phyloP scores from a whole-genome alignment of 2,888 invertebrate species.

The Lomographa bimaculata region DNA sequence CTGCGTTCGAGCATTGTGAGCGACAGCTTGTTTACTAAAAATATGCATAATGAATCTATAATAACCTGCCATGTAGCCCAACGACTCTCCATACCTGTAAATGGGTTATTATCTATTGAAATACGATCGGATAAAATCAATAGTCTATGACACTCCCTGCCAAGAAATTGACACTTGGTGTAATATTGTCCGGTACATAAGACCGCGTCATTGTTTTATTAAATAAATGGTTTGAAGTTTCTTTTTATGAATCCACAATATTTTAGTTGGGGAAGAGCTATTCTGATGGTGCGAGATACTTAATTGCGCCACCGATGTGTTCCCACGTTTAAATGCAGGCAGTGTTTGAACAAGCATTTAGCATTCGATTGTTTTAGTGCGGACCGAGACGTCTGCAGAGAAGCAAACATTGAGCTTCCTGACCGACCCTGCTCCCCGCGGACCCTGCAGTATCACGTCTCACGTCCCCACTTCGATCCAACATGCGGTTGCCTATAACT shows the following conservation, averaged over 20 bases:
- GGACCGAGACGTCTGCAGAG: slow-evolving; percentile 72
- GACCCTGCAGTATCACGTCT: slow-evolving; percentile 21
- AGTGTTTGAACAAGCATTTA: slow-evolving; percentile 79
- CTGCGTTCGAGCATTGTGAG: slow-evolving; percentile 77
- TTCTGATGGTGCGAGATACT: slow-evolving; percentile 56
- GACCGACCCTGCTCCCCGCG: slow-evolving; percentile 39
- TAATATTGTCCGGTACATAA: slow-evolving; percentile 20
- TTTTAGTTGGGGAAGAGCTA: slow-evolving; percentile 43
- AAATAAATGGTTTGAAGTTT: slow-evolving; percentile 5
- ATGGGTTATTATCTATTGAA: slow-evolving; percentile 40
- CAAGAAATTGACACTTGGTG: slow-evolving; percentile 27
- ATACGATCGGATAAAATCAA: slow-evolving; percentile 36
- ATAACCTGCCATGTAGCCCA: slow-evolving; percentile 64
- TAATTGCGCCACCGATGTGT: slow-evolving; percentile 76
- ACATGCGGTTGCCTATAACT: slow-evolving; percentile 4
- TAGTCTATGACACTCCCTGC: slow-evolving; percentile 27
- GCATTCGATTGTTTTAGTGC: slow-evolving; percentile 83
- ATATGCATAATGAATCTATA: slow-evolving; percentile 84
- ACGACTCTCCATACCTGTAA: slow-evolving; percentile 43
- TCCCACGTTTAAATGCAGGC: slow-evolving; percentile 80
- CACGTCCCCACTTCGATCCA: slow-evolving; percentile 20
- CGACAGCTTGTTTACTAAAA: slow-evolving; percentile 84
- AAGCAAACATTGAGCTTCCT: slow-evolving; percentile 74
- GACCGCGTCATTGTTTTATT: slow-evolving; percentile 11
- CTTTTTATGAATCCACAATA: slow-evolving; percentile 10